Base-by-base conservation (phyloP, 1,140 invertebrate species). In the Diabrotica virgifera region DNA sequence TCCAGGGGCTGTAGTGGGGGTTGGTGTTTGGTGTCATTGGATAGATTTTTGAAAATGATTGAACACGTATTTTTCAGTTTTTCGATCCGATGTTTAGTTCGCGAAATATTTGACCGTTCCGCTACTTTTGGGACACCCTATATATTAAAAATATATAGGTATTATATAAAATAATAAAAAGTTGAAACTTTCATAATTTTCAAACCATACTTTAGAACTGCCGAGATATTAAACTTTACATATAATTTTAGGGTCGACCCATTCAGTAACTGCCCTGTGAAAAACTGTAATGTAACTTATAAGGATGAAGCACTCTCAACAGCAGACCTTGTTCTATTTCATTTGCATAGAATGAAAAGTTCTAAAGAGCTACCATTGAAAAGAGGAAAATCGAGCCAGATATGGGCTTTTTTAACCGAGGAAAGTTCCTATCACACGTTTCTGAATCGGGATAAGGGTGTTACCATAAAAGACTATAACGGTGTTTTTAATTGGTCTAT, bases 401-500 rank as follows among this genome's bases (percentile, higher is more conserved):
- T 82, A 13, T 88, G 86, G 86, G 80, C 87, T 0, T 87, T 86
- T 66, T 73, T 86, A 9, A 85, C 81, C 0, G 84, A 87, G 64
- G 87, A 88, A 76, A 85, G 83, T 36, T 85, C 86, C 0, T 70
- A 78, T 7, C 70, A 85, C 54, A 85, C 84, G 0, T 85, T 85
- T 70, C 58, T 83, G 6, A 71, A 77, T 50, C 54, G 58, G 7
- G 5, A 46, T n/a, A 46, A 46, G 6, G 71, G 75, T 53, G 68
- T 70, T 24, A 74, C 73, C 13, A 65, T 86, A 37, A 73, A 72
- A 5, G 70, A 82, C 37, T 86, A 85, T 60, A 80, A 85, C 59
- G 80, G 82, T 35, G 24, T 86, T 6, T 90, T 91, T 71, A 91
- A 91, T 74, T 91, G 89, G 89, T 89, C 89, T 1, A 91, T 91